phyloP scores from a whole-genome alignment of 1,140 invertebrate species.

The Pogonognathellus flavescens region DNA sequence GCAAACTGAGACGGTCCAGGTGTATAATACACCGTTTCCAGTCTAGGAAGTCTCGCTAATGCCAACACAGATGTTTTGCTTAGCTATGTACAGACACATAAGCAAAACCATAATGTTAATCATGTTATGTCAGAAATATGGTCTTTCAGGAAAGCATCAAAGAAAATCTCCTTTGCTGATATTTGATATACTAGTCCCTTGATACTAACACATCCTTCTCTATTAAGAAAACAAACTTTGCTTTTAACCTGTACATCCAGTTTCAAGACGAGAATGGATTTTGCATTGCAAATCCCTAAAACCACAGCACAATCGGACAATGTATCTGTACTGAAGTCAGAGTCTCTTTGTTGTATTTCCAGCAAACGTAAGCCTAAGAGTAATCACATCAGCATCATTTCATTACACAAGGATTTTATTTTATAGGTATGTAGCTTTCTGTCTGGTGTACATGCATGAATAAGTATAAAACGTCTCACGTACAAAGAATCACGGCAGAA shows the following conservation, averaged over 20 bases:
- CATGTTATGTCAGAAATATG: background rate
- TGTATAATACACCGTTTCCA: background rate
- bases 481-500: no score
- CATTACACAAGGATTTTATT: no score
- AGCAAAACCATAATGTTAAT: slow-evolving; percentile 5
- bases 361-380: background rate
- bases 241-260: slow-evolving; percentile 24
- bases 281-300: slow-evolving; percentile 14
- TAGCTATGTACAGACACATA: background rate
- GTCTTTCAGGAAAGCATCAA: no score
- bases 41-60: slow-evolving; percentile 27
- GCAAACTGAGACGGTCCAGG: slow-evolving; percentile 31
- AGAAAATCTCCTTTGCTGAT: no score
- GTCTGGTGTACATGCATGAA: background rate
- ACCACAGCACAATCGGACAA: slow-evolving; percentile 23
- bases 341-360: slow-evolving; percentile 41
- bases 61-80: slow-evolving; percentile 27
- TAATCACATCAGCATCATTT: no score
- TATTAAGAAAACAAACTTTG: background rate
- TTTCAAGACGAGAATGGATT: background rate
- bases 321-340: slow-evolving; percentile 20
- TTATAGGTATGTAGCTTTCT: background rate
- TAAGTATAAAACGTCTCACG: no score
- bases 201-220: no score
- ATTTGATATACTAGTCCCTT: no score